phyloP scores from a whole-genome alignment of 2,797 vertebrate genomes.

The Sebastiscus albofasciatus region DNA sequence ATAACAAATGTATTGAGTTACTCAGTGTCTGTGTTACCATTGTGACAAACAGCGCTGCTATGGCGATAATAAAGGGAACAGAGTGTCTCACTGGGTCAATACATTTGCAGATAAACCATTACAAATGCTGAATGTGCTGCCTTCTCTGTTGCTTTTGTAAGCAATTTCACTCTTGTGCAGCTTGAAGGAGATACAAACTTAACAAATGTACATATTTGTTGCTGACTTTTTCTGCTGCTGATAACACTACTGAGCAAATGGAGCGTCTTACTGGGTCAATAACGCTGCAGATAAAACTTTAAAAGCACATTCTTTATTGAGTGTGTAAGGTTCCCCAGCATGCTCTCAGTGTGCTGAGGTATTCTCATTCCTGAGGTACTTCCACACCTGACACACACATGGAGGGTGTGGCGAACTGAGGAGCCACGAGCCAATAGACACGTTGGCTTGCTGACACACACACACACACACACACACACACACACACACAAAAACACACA shows the following conservation, averaged over 20 bases:
- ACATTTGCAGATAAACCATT: neutral
- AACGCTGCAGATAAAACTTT: neutral
- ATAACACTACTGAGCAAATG: neutral
- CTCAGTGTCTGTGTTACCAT: neutral
- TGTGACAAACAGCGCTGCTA: neutral
- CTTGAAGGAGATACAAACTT: neutral
- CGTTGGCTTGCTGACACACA: neutral
- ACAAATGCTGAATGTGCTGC: neutral
- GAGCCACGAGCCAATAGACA: slow-evolving; percentile 46
- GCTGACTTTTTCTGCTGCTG: neutral
- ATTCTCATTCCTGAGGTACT: slow-evolving; percentile 58
- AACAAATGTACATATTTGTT: neutral
- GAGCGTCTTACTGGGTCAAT: neutral
- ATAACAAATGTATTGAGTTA: neutral
- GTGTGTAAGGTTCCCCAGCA: neutral
- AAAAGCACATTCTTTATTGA: slow-evolving; percentile 40
- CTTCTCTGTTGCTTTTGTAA: neutral
- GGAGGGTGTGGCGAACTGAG: slow-evolving; percentile 57
- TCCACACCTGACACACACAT: slow-evolving; percentile 73
- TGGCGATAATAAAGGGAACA: neutral
- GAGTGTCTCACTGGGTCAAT: neutral
- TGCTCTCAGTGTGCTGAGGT: slow-evolving; percentile 22
- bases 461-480: slow-evolving; percentile 8
- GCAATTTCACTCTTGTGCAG: neutral
- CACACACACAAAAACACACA: slow-evolving; percentile 15